A percentile compares a stretch with the other conserved stretches of the same genome.
phyloP scores from a whole-genome alignment of 1,140 invertebrate species.

The Zaprionus ghesquierei region DNA sequence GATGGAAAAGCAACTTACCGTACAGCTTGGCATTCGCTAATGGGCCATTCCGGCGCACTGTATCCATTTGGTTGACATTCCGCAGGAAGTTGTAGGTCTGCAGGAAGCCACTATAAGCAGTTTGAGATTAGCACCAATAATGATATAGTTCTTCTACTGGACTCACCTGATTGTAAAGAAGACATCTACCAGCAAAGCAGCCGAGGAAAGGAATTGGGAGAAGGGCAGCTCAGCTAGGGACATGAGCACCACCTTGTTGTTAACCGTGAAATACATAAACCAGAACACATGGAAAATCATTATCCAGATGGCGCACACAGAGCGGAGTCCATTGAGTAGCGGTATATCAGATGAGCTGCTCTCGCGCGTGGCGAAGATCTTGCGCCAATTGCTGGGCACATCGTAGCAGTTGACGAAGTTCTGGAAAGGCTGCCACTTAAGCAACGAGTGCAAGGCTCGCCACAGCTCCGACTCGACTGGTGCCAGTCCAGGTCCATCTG shows the following conservation, averaged over 20 bases:
- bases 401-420: constrained; percentile 76
- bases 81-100: constrained; percentile 79
- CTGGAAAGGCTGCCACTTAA: constrained; percentile 52
- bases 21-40: constrained; percentile 66
- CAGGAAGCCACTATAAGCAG: constrained; percentile 66
- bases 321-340: constrained; percentile 78
- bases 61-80: constrained; percentile 64
- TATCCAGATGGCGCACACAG: constrained; percentile 75
- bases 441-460: constrained; percentile 36
- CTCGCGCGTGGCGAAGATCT: constrained; percentile 45
- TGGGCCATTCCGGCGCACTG: constrained; percentile 60
- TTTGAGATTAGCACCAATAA: not conserved
- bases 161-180: constrained; percentile 81
- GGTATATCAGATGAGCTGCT: constrained; percentile 59
- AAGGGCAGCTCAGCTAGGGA: constrained; percentile 66
- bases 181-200: constrained; percentile 77
- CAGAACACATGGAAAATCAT: constrained; percentile 76
- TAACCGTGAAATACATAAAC: constrained; percentile 81
- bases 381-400: constrained; percentile 57
- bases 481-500: constrained; percentile 31
- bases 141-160: too few relatives aligned
- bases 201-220: constrained; percentile 75
- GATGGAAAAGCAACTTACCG: constrained; percentile 72
- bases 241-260: constrained; percentile 72
- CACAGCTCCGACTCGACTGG: constrained; percentile 67